Conservation (phyloP, 2,888 invertebrate species). For the Thelaira solivaga region DNA sequence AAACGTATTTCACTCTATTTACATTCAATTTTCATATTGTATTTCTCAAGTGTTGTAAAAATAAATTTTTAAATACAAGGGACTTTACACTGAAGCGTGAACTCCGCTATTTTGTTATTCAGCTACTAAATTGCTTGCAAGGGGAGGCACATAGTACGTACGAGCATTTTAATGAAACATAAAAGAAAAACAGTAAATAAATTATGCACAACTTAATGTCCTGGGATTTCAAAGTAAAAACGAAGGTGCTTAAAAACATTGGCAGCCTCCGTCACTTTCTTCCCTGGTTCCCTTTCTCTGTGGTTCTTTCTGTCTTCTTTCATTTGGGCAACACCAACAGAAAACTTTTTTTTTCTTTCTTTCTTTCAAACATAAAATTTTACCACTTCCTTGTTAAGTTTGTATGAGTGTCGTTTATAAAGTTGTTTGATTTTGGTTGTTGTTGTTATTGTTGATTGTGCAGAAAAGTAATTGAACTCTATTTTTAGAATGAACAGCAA, state of each 20-base stretch:
- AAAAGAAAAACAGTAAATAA: slow-evolving; percentile 20
- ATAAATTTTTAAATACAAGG: no score
- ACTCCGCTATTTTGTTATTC: no score
- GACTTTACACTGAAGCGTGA: no score
- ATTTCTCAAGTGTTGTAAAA: no score
- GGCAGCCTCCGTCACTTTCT: not conserved
- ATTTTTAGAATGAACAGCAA: slow-evolving; percentile 53
- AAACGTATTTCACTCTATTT: no score
- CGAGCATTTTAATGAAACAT: not conserved
- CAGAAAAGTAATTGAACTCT: slow-evolving; percentile 62
- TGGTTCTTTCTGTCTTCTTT: not conserved
- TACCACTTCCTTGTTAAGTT: slow-evolving; percentile 39
- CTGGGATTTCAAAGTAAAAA: slow-evolving; percentile 50
- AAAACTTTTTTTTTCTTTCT: not conserved
- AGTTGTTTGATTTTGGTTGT: slow-evolving; percentile 15
- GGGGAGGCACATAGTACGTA: no score
- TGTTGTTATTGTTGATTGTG: slow-evolving; percentile 34
- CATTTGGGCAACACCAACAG: not conserved
- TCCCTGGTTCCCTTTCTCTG: not conserved
- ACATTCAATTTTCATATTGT: no score
- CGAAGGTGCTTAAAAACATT: slow-evolving; percentile 39
- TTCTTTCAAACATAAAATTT: not conserved
- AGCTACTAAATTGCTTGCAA: no score
- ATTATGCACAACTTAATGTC: slow-evolving; percentile 58
- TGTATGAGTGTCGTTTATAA: slow-evolving; percentile 2